Percentiles rank a stretch among this genome's conserved stretches.
Evolutionary conservation across 2,797 vertebrate species (phyloP).

Genomic region (Amblyraja radiata): DNA sequence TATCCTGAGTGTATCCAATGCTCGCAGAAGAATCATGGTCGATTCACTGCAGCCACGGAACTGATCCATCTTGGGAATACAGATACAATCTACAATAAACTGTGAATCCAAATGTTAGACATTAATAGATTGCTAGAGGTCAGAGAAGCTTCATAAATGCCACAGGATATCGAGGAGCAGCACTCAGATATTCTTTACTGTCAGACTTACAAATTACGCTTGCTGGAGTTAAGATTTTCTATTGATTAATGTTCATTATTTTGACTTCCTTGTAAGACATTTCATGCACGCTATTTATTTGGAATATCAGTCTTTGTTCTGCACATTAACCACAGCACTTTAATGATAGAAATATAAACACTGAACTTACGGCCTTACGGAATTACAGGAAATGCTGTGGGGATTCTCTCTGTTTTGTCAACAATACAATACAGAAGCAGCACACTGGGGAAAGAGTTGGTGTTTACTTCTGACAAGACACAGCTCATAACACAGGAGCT

Average conservation of each 20-base stretch:
- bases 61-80: too few species aligned
- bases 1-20: not conserved
- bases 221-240: not conserved
- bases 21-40: too few species aligned
- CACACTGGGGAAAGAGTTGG: not conserved
- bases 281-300: slow-evolving; percentile 4
- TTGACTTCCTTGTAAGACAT: not conserved
- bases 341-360: not conserved
- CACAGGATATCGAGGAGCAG: not conserved
- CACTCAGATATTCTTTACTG: not conserved
- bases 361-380: too few species aligned
- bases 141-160: not conserved
- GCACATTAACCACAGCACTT: not conserved
- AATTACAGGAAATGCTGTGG: not conserved
- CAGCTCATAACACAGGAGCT: not conserved
- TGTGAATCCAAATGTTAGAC: not conserved
- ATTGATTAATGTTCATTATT: not conserved
- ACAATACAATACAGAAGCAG: not conserved
- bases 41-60: too few species aligned
- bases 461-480: not conserved
- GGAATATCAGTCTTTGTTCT: not conserved
- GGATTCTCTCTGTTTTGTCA: not conserved
- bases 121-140: not conserved
- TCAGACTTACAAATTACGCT: not conserved
- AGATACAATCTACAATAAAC: not conserved